Evolutionary conservation across 2,888 invertebrate genomes (phyloP), one percentile per base, ranked within the genome.

Genomic region (Calliopum simillimum): DNA sequence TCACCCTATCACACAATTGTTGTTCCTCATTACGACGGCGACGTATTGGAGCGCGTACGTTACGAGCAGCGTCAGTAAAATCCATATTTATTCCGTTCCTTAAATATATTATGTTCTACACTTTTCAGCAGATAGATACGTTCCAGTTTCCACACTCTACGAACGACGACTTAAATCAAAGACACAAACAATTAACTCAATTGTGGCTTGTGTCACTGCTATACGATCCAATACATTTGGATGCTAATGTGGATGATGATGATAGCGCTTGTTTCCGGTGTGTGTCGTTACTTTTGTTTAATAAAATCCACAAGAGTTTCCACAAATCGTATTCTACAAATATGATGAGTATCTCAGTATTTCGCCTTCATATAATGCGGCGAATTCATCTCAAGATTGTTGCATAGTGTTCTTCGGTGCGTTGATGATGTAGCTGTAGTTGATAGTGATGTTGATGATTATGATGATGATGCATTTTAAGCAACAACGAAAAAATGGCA

Each of bases 1-100:
- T 93, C 78, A 93, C 93, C 90, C 93, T 89, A 86, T 93, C 92
- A 63, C 91, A 89, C 71, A 93, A 91, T 70, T 92, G 90, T 77
- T 92, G 91, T 81, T 94, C 94, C 83, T 91, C 90, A 85, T 92
- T 93, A 76, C 94, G 94, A 81, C 94, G 89, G 81, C 94, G 94
- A 78, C 94, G 87, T 46, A 91, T 91, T 33, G 94, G 94, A 79
- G 93, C 93, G 75, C 94, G 89, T 73, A 94, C 89, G 61, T 94
- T 90, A 82, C 92, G 91, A 79, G 88, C 76, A 2, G 33, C 33
- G 79, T 82, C 84, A 75, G 77, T 76, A 63, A 79, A 76, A 76
- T 82, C 82, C 82, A 82, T 82, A 51, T 75, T 47, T 33, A 25
- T 58, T 53, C 13, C 19, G 19, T 44, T 43, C 53, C 19, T 12